Evolutionary conservation across 1,140 invertebrate species (phyloP).

Genomic region (Caenorhabditis tropicalis): DNA sequence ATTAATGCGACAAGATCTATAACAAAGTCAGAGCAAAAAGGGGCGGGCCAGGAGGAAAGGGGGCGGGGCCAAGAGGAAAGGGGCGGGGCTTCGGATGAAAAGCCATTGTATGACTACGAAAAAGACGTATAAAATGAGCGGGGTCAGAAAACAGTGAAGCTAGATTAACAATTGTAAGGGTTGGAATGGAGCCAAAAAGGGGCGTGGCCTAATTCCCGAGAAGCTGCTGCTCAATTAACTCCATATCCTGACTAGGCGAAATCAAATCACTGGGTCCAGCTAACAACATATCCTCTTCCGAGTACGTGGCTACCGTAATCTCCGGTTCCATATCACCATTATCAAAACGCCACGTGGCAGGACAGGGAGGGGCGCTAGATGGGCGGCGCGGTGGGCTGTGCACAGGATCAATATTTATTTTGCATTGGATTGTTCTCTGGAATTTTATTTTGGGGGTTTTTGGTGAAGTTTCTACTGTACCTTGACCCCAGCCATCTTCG

Average conservation of each 20-base stretch:
- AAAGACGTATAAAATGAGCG: too few species aligned
- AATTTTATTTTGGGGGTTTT: background rate
- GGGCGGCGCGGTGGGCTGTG: background rate
- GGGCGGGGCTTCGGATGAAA: too few species aligned
- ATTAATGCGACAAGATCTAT: too few species aligned
- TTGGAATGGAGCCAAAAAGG: too few species aligned
- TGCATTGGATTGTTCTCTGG: background rate
- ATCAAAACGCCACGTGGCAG: background rate
- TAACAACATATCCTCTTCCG: slow-evolving; percentile 9
- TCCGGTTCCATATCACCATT: background rate
- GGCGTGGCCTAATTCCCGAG: background rate
- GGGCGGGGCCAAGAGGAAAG: too few species aligned
- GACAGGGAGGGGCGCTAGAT: background rate
- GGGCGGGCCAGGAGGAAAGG: too few species aligned
- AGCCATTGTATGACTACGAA: too few species aligned
- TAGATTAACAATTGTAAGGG: too few species aligned
- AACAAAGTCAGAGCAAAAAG: too few species aligned
- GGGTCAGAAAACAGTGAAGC: too few species aligned
- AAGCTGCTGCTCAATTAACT: background rate
- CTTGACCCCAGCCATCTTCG: background rate
- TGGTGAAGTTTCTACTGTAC: background rate
- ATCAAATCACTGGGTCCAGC: background rate
- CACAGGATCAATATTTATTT: background rate
- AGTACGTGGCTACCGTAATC: background rate
- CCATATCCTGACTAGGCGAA: background rate